Percentiles rank a stretch among this genome's conserved stretches.
Conservation (phyloP, 23 tunicate genomes). For the Clavelina lepadiformis region DNA sequence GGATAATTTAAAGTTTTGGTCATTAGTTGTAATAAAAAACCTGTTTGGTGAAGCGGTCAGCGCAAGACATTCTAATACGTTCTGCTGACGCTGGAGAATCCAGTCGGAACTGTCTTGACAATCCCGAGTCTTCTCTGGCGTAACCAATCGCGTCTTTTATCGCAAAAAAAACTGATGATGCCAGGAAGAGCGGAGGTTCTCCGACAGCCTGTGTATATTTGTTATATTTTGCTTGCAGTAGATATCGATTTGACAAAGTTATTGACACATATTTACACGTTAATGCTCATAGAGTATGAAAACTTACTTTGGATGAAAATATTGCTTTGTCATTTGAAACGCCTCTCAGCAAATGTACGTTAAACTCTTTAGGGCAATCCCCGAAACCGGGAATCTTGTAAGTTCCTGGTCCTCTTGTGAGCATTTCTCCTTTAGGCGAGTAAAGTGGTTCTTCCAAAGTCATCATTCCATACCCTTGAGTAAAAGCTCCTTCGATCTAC, state of each 20-base stretch:
- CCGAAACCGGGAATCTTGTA: constrained; percentile 95
- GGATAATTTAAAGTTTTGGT: too few relatives aligned
- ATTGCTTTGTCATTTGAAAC: constrained; percentile 50
- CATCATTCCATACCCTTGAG: constrained; percentile 81
- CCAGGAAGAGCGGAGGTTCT: constrained; percentile 87
- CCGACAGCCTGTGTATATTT: constrained; percentile 69
- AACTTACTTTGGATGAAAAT: constrained; percentile 59
- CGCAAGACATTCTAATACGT: constrained; percentile 80
- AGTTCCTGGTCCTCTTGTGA: constrained; percentile 83
- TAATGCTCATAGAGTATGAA: too few relatives aligned
- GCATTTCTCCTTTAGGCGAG: constrained; percentile 47
- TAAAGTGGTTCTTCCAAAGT: constrained; percentile 76
- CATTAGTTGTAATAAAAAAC: too few relatives aligned
- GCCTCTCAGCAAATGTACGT: constrained; percentile 67
- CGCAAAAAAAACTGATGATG: constrained; percentile 79
- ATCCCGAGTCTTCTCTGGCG: constrained; percentile 39
- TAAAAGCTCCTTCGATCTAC: constrained; percentile 89
- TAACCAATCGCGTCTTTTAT: constrained; percentile 77
- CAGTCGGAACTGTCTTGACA: constrained; percentile 51
- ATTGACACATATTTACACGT: too few relatives aligned
- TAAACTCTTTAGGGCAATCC: constrained; percentile 69
- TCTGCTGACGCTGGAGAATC: constrained; percentile 92
- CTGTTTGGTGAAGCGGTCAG: constrained; percentile 55
- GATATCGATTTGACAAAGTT: too few relatives aligned
- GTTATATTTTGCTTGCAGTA: not conserved